phyloP scores from a whole-genome alignment of 1,140 invertebrate genomes.

The Luehdorfia chinensis region DNA sequence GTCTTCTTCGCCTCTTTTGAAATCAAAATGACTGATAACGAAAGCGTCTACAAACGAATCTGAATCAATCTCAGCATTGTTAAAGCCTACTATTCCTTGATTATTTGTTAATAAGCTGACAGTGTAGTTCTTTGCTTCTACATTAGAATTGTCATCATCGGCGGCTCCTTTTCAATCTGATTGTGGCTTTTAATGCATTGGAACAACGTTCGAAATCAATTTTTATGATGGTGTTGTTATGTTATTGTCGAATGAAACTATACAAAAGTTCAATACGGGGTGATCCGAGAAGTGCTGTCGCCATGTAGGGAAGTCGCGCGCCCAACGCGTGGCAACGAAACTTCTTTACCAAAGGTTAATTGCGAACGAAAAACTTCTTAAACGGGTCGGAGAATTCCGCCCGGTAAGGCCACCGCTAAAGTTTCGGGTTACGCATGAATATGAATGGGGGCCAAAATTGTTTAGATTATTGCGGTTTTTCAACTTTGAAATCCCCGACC shows the following conservation, averaged over 20 bases:
- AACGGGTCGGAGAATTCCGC: slow-evolving; percentile 44
- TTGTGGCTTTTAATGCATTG: slow-evolving; percentile 8
- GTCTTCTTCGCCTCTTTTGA: slow-evolving; percentile 32
- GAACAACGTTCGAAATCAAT: slow-evolving; percentile 20
- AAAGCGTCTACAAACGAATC: slow-evolving; percentile 21
- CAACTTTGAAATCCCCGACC: slow-evolving; percentile 26
- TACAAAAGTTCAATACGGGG: slow-evolving; percentile 28
- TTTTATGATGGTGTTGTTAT: slow-evolving; percentile 16
- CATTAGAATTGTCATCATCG: slow-evolving; percentile 20
- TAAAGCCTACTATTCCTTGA: slow-evolving; percentile 22
- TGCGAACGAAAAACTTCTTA: slow-evolving; percentile 59
- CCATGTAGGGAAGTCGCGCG: slow-evolving; percentile 59
- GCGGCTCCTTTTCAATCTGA: slow-evolving; percentile 16
- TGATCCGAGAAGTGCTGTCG: slow-evolving; percentile 38
- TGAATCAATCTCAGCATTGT: slow-evolving; percentile 19
- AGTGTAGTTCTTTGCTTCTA: slow-evolving; percentile 38
- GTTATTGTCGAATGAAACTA: slow-evolving; percentile 19
- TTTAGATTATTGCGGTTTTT: slow-evolving; percentile 53
- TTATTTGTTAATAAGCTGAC: slow-evolving; percentile 30
- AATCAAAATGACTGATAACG: slow-evolving; percentile 27
- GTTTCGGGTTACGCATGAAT: slow-evolving; percentile 64
- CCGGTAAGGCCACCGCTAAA: slow-evolving; percentile 60
- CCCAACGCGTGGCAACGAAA: slow-evolving; percentile 55
- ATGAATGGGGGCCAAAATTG: slow-evolving; percentile 59
- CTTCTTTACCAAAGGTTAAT: slow-evolving; percentile 61